phyloP scores from a whole-genome alignment of 2,888 invertebrate species.

The Sesia bembeciformis region DNA sequence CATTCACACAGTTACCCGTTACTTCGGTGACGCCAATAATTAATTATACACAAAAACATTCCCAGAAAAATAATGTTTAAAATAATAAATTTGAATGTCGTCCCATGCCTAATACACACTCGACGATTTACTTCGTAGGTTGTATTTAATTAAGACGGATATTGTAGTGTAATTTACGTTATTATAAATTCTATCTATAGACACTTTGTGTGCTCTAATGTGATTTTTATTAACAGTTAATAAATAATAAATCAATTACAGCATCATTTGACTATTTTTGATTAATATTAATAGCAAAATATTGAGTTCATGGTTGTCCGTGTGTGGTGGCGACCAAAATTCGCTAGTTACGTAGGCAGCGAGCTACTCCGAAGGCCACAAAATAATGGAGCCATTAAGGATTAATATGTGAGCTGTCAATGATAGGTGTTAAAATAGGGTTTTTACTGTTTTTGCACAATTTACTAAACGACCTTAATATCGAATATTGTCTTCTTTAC shows the following conservation, averaged over 20 bases:
- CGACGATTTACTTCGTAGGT: no score
- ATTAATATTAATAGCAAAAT: neutral
- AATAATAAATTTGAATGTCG: no score
- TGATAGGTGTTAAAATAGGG: neutral
- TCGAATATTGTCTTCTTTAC: no score
- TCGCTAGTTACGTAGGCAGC: neutral
- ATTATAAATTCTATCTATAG: no score
- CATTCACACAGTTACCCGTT: no score
- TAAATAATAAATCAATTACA: neutral
- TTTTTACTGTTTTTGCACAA: neutral
- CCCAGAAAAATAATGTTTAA: no score
- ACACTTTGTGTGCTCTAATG: no score
- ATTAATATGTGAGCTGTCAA: neutral
- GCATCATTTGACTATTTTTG: neutral
- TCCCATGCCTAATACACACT: no score
- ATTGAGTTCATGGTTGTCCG: neutral
- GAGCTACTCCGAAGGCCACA: neutral
- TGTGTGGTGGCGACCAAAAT: neutral
- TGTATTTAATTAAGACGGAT: no score
- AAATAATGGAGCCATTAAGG: neutral
- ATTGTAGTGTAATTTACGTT: no score
- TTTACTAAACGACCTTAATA: neutral
- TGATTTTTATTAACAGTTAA: neutral
- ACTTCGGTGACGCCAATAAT: no score
- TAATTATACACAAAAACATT: no score